Evolutionary conservation across 2,113 vertebrate genomes (phyloP), one percentile per base, ranked within the genome.

Genomic region (Pelmatolapia mariae): DNA sequence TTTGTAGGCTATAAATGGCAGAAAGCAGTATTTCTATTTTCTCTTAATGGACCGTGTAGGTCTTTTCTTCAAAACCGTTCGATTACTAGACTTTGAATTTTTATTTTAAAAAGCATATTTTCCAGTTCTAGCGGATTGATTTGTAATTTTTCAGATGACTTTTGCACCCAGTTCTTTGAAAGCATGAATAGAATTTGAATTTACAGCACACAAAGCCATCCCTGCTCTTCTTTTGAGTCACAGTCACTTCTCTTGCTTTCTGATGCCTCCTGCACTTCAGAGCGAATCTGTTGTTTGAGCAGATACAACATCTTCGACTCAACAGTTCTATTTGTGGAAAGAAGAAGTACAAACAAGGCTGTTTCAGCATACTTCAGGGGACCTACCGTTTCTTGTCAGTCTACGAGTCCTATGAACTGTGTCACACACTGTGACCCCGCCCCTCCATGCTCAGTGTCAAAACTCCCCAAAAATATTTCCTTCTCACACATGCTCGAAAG

Each of bases 251-350:
- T 45, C 12, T 45, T 31, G 36, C 16, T 61, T 84, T 8, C 5
- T 24, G 22, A 22, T 6, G 15, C 43, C 16, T 61, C 24, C 24
- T 81, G 59, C 54, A 7, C 10, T 5, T 19, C 6, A 24, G 11
- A 40, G 38, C 8, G 13, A 16, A 8, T 16, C 12, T 76, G 13
- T 40, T 26, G 5, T 63, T 18, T 43, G 18, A 7, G 26, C 8
- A 6, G 15, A 13, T 11, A 1, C 40, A 7, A 26, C 19, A 7
- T 76, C 8, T 2, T 8, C 3, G 2, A 79, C 18, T 33, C 10
- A 81, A 8, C 40, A 1, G 10, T 6, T 91, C 82, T 91, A 80
- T 92, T 80, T 89, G 7, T 63, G 53, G 59, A 92, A 89, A 93
- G 85, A 89, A 90, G 86, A 90, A 90, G 87, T 87, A 29, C 11